Base-by-base conservation (phyloP, 2,888 invertebrate species). In the Drosophila antonietae region DNA sequence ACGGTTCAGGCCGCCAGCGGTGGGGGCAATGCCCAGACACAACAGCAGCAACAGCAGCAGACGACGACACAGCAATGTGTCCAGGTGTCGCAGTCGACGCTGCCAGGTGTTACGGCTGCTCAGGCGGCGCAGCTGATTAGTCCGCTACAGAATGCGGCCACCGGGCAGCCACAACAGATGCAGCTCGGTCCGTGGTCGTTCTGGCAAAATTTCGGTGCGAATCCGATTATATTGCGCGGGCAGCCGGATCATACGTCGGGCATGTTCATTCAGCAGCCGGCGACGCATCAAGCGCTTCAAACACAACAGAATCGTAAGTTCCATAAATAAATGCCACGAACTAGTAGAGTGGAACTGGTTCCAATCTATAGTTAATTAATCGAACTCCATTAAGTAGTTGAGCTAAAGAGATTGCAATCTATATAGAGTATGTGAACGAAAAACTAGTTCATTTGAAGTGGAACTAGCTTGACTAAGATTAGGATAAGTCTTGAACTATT, bases 191-290 rank as follows among this genome's bases (percentile, higher is more conserved):
- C 96, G 2, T 97, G 97, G 97, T 28, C 28, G 6, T 95, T 95
- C 56, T 97, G 97, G 97, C 93, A 94, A 0, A 95, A 95, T 0
- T 93, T 96, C 1, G 95, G 96, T 0, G 96, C 95, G 18, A 97
- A 97, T 93, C 96, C 96, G 9, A 97, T 97, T 78, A 91, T 92
- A 49, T 93, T 97, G 46, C 96, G 97, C 23, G 94, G 96, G 0
- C 97, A 97, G 90, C 95, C 95, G 2, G 97, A 97, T 90, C 95
- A 94, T 9, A 93, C 94, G 1, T 93, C 94, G 14, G 95, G 95
- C 39, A 96, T 98, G 96, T 97, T 97, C 91, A 97, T 97, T 79
- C 96, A 97, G 15, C 95, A 95, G 92, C 88, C 93, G 12, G 91
- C 95, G 80, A 73, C 92, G 3, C 93, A 91, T 69, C 93, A 92